Conservation (phyloP, 2,888 invertebrate species). For the Dastarcus helophoroides region DNA sequence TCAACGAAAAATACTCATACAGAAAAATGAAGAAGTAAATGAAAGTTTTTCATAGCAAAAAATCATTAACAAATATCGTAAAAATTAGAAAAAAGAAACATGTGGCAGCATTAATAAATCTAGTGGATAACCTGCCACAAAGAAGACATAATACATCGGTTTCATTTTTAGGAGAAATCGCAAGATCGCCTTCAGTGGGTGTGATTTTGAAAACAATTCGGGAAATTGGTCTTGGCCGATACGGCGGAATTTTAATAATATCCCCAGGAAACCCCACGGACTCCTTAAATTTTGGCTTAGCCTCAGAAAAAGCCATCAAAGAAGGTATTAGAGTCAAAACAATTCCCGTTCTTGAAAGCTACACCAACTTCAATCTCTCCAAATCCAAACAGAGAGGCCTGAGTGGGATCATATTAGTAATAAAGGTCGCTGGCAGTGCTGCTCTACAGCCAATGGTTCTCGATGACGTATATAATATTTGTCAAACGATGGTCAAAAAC, state of each 20-base stretch:
- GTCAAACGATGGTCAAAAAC: conserved; percentile 39
- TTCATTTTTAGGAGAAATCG: conserved; percentile 26
- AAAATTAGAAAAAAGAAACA: too few species aligned
- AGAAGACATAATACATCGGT: too few species aligned
- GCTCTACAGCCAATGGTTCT: conserved; percentile 49
- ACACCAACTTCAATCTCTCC: conserved; percentile 34
- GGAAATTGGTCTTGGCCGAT: conserved; percentile 25
- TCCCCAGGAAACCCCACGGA: conserved; percentile 71
- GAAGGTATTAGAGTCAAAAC: conserved; percentile 45
- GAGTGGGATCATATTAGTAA: conserved; percentile 43
- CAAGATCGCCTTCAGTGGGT: conserved; percentile 24
- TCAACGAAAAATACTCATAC: neutral
- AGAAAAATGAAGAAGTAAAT: conserved; percentile 2
- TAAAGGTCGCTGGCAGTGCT: conserved; percentile 66
- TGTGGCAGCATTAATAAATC: too few species aligned
- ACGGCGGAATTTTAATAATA: conserved; percentile 58
- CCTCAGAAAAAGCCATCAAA: conserved; percentile 58
- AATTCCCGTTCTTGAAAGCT: conserved; percentile 59
- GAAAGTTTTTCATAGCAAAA: too few species aligned
- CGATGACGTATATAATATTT: conserved; percentile 43
- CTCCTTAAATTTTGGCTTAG: conserved; percentile 69
- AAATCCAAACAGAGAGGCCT: conserved; percentile 34
- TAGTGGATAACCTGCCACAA: too few species aligned
- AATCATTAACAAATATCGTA: too few species aligned
- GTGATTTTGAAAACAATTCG: conserved; percentile 28